Base-by-base conservation (phyloP, 2,888 invertebrate genomes). In the Dicyrtomina minuta region DNA sequence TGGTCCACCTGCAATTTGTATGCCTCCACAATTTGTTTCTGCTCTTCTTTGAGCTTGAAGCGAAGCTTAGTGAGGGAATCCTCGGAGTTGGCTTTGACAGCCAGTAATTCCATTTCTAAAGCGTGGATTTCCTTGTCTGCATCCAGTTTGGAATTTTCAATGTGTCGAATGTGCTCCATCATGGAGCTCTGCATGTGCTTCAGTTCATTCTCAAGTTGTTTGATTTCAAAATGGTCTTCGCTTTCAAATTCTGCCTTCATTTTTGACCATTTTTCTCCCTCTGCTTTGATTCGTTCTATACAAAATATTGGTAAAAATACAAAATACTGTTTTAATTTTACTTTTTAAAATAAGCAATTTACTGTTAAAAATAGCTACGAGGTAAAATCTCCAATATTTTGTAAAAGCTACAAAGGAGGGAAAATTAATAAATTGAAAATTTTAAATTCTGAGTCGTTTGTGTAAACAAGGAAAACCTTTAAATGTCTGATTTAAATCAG, bases 201-300 rank as follows among this genome's bases (percentile, higher is more conserved):
- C 17, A 65, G 33, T 70, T 78, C 74, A 24, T 55, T 70, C 59
- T 76, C 74, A 6, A 77, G 59, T 15, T 72, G 60, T 20, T 69
- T 58, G n/a, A 75, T 76, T 70, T 76, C 76, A 39, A 70, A 69
- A 12, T 74, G 67, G 41, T 78, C 78, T 12, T 71, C 70, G 2
- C 70, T 68, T 43, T 77, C 76, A 22, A 76, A 68, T 43, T 75
- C 76, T 0, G 64, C 24, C 53, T 75, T 74, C 70, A 76, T 76
- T 24, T 73, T 74, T 3, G 71, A 55, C 78, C 78, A 78, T 51
- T 75, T 76, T 27, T 76, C 75, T 62, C 76, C 72, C 24, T 77
- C 77, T 17, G 67, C 68, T 20, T 72, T 72, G 5, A 78, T 66
- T 22, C 74, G 53, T 26, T 76, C 74, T 76, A 27, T n/a, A n/a